Conservation (phyloP, 2,113 vertebrate genomes). For the Brienomyrus brachyistius region DNA sequence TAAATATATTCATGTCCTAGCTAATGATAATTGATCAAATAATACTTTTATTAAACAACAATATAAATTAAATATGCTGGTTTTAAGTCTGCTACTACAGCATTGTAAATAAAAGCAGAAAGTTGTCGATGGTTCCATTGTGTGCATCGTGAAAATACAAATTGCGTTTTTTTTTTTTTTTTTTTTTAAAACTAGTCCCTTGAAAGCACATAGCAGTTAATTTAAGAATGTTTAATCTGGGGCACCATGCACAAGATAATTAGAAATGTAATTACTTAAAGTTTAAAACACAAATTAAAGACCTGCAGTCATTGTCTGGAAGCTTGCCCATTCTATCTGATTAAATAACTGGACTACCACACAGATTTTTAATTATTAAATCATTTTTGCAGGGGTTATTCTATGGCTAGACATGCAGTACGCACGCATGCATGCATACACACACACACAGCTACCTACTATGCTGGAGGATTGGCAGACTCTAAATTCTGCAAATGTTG, state of each 20-base stretch:
- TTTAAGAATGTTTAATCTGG: constrained; percentile 23
- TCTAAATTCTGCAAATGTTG: not conserved
- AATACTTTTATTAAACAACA: not conserved
- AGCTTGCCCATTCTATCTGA: constrained; percentile 62
- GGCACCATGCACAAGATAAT: constrained; percentile 55
- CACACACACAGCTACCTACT: not conserved
- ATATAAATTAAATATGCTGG: not conserved
- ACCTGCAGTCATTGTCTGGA: constrained; percentile 46
- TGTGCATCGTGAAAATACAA: not conserved
- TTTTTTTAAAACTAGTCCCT: not conserved
- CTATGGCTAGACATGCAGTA: constrained; percentile 20
- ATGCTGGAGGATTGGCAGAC: not conserved
- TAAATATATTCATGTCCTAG: not conserved
- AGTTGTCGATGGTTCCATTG: not conserved
- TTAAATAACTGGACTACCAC: constrained; percentile 55
- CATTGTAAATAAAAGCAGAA: not conserved
- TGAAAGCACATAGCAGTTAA: not conserved
- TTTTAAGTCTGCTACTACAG: not conserved
- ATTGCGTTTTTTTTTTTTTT: not conserved
- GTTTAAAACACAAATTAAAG: constrained; percentile 60
- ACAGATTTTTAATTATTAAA: constrained; percentile 39
- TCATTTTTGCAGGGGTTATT: constrained; percentile 48
- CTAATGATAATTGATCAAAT: not conserved
- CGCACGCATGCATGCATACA: no score
- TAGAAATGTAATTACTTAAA: constrained; percentile 54